Evolutionary conservation across 2,797 vertebrate species (phyloP).

Genomic region (Amphiprion clarkii): DNA sequence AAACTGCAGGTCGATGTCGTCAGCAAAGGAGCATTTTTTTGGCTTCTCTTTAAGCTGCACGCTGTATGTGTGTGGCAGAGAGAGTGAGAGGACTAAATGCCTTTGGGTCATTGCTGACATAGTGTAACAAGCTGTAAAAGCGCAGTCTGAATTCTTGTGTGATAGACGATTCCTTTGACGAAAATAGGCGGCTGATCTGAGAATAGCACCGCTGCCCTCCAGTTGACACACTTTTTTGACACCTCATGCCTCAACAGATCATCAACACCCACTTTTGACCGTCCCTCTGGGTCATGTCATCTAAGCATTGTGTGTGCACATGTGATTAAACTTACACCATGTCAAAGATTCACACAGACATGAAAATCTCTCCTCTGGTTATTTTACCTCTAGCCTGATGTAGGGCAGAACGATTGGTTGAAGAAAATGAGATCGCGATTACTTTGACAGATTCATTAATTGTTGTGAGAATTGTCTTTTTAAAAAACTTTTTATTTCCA

Average conservation of each 20-base stretch:
- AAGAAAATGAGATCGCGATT: too few species aligned
- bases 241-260: conserved; percentile 18
- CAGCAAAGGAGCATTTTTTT: conserved; percentile 11
- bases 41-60: conserved; percentile 4
- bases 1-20: conserved; percentile 10
- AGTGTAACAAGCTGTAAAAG: conserved; percentile 51
- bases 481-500: too few species aligned
- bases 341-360: conserved; percentile 6
- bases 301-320: conserved; percentile 5
- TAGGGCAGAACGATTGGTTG: too few species aligned
- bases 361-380: conserved; percentile 1
- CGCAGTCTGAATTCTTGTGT: conserved; percentile 31
- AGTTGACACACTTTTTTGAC: conserved; percentile 3
- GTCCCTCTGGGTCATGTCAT: not conserved
- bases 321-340: not conserved
- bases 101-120: conserved; percentile 49
- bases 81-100: conserved; percentile 11
- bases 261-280: not conserved
- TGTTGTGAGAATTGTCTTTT: too few species aligned
- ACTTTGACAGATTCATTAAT: too few species aligned
- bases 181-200: conserved; percentile 43
- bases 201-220: conserved; percentile 14
- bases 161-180: conserved; percentile 33
- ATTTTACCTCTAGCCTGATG: conserved; percentile 10
- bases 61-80: conserved; percentile 14